Evolutionary conservation across 2,113 vertebrate genomes (phyloP).

Genomic region (Cavia porcellus): DNA sequence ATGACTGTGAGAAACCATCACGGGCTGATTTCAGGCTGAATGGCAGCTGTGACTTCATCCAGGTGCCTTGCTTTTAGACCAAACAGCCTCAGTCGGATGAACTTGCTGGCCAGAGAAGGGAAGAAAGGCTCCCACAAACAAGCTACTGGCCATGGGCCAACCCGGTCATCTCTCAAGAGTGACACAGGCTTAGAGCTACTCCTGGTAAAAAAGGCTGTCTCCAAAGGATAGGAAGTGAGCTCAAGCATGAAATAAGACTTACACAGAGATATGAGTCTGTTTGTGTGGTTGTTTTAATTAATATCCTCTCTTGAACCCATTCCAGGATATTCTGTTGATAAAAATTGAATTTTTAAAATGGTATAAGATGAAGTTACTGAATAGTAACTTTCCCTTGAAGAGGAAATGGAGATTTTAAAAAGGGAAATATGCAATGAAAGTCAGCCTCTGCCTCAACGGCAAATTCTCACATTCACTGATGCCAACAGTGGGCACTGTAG

Average conservation of each 20-base stretch:
- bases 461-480: conserved; percentile 51
- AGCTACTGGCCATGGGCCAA: conserved; percentile 72
- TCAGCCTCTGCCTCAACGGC: conserved; percentile 45
- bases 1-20: conserved; percentile 67
- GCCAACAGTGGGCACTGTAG: background rate
- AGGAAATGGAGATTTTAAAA: conserved; percentile 40
- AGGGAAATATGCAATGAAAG: conserved; percentile 33
- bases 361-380: conserved; percentile 53
- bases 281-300: conserved; percentile 67
- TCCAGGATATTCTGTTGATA: conserved; percentile 42
- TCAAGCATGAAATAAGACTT: conserved; percentile 71
- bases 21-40: conserved; percentile 59
- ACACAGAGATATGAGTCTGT: conserved; percentile 52
- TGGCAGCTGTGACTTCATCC: conserved; percentile 57
- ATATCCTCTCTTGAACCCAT: conserved; percentile 53
- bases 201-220: conserved; percentile 59
- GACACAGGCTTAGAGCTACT: conserved; percentile 61
- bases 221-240: conserved; percentile 42
- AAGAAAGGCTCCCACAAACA: conserved; percentile 74
- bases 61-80: conserved; percentile 53
- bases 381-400: conserved; percentile 63
- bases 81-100: conserved; percentile 54
- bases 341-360: conserved; percentile 44
- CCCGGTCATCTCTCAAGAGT: conserved; percentile 59
- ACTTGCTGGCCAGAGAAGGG: conserved; percentile 48